Conservation (phyloP, 2,113 vertebrate species). For the Channa maculata region DNA sequence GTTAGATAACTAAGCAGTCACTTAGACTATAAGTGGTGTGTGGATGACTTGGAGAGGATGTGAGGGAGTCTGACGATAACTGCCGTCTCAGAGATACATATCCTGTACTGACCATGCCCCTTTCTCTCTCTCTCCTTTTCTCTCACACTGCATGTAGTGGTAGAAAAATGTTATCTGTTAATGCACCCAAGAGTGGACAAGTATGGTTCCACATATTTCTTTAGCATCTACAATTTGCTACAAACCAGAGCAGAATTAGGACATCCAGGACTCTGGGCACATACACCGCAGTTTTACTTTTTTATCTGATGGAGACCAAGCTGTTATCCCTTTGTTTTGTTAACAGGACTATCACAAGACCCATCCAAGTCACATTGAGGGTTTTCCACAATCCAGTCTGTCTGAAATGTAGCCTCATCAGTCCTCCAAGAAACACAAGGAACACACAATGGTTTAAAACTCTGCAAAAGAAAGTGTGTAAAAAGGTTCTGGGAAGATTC, state of each 20-base stretch:
- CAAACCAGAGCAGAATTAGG: constrained; percentile 8
- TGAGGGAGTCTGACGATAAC: constrained; percentile 37
- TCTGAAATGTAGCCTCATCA: constrained; percentile 16
- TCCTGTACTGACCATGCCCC: constrained; percentile 44
- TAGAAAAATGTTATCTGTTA: not conserved
- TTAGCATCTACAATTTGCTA: not conserved
- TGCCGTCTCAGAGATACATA: constrained; percentile 15
- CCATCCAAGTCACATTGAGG: constrained; percentile 9
- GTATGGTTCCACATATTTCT: not conserved
- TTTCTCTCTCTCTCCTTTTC: not conserved
- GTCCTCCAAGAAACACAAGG: not conserved
- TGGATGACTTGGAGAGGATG: constrained; percentile 50
- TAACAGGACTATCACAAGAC: constrained; percentile 40
- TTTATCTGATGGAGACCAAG: constrained; percentile 66
- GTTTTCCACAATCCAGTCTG: constrained; percentile 1
- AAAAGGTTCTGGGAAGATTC: not conserved
- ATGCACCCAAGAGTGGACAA: not conserved
- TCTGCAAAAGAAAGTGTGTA: not conserved
- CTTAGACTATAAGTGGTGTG: constrained; percentile 5
- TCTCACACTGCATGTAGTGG: not conserved
- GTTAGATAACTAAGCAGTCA: constrained; percentile 6
- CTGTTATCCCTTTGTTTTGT: constrained; percentile 48
- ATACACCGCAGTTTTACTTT: constrained; percentile 46
- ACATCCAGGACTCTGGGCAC: constrained; percentile 1
- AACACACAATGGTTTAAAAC: not conserved